Evolutionary conservation across 2,113 vertebrate genomes (phyloP).

Genomic region (Phoenicopterus ruber): DNA sequence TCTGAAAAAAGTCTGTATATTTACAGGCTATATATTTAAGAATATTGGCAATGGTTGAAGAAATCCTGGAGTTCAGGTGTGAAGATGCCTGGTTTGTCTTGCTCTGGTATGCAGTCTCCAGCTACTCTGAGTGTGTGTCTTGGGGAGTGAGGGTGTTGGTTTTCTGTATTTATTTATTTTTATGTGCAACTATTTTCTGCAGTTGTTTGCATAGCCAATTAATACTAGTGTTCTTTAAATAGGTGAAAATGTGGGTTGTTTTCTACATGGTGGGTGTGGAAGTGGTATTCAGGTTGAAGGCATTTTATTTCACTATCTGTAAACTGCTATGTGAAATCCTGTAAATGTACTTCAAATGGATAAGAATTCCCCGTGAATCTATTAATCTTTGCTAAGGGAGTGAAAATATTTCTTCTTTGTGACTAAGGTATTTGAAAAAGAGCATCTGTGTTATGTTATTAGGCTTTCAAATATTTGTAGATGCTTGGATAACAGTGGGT

Average conservation of each 20-base stretch:
- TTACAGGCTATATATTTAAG: neutral
- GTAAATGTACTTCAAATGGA: neutral
- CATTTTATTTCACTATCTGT: neutral
- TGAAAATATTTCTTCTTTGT: neutral
- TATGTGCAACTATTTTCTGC: neutral
- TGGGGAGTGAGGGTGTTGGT: rapidly evolving
- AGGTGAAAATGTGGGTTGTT: neutral
- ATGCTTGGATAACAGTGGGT: neutral
- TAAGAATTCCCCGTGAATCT: neutral
- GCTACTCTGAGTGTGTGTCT: neutral
- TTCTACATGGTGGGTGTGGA: neutral
- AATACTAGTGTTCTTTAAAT: neutral
- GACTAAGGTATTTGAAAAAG: neutral
- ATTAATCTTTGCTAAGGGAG: neutral
- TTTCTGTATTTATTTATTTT: neutral
- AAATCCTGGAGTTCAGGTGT: neutral
- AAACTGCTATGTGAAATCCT: neutral
- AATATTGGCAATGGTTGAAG: neutral
- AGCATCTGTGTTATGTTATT: neutral
- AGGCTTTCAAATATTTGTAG: neutral
- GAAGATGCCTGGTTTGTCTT: neutral
- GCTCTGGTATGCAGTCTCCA: neutral
- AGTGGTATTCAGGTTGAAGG: neutral
- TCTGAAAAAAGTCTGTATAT: neutral
- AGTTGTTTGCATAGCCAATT: neutral